Base-by-base conservation (phyloP, 2,113 vertebrate species). In the Nipponia nippon region DNA sequence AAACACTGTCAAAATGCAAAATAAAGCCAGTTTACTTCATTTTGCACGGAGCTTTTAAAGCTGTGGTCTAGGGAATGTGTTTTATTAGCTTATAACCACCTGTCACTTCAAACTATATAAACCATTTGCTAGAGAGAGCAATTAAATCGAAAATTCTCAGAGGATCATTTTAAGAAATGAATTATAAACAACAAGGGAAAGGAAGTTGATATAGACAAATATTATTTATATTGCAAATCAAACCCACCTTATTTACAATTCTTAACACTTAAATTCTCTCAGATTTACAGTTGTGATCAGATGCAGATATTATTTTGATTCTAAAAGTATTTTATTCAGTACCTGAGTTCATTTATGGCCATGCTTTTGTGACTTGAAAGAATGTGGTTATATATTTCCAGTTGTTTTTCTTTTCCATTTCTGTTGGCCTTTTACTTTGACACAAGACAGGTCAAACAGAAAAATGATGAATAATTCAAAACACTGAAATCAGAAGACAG, bases 71-170 rank as follows among this genome's bases (percentile, higher is more conserved):
- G 77, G 80, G 49, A 82, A 47, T 55, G 58, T 63, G 58, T 69
- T 97, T 96, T 95, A 83, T 91, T 95, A 93, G 70, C 90, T 96
- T 91, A 95, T 90, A 89, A 90, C 85, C 61, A 93, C 82, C 86
- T 95, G 95, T 63, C 93, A 82, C 55, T 91, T 92, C 89, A 83
- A 95, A 88, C 30, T 65, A 21, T 49, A 61, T 42, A 78, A 93
- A 44, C 34, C 27, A 69, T 78, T 76, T 78, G 9, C 81, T 66
- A 53, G 82, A 89, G 63, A 94, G 62, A 89, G 53, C 67, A 90
- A 91, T 96, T 94, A 95, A 86, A 61, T 16, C 1, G 26, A 87
- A 92, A 96, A 86, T 72, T 88, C 97, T 89, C 65, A 10, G 44
- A 76, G 85, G 82, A 92, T 87, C 77, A 85, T 85, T 97, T 87